Conservation (phyloP, 2,113 vertebrate genomes). For the Carassius auratus region DNA sequence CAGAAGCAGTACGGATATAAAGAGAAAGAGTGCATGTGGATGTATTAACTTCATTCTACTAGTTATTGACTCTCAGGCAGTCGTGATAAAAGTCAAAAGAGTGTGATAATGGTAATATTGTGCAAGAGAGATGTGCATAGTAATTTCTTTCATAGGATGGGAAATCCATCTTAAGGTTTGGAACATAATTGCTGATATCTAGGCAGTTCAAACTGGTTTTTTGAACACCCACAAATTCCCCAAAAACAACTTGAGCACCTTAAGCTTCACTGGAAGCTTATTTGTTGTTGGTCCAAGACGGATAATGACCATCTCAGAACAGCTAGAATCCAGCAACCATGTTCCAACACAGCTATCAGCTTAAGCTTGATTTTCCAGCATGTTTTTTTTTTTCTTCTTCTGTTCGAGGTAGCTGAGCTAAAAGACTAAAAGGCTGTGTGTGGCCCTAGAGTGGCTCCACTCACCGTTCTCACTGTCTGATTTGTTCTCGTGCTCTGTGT, state of each 20-base stretch:
- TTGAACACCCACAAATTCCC: neutral
- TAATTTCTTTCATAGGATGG: neutral
- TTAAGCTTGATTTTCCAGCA: neutral
- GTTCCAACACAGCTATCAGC: neutral
- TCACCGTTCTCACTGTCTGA: slow-evolving; percentile 98
- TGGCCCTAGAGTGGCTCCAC: slow-evolving; percentile 50
- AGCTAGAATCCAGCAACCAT: neutral
- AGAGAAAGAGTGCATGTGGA: neutral
- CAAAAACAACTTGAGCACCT: neutral
- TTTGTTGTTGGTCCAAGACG: neutral
- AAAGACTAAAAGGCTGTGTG: neutral
- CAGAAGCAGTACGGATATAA: neutral
- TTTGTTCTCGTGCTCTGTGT: slow-evolving; percentile 98
- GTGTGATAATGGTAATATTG: slow-evolving; percentile 1
- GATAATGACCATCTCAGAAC: neutral
- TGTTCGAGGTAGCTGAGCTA: neutral
- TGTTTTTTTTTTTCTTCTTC: neutral
- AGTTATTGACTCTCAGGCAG: neutral
- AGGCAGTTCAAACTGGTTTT: neutral
- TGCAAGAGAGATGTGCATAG: neutral
- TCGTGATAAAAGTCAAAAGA: slow-evolving; percentile 25
- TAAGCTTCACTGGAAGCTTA: neutral
- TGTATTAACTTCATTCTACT: neutral
- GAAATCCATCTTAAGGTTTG: neutral
- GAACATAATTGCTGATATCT: neutral